Evolutionary conservation across 2,113 vertebrate species (phyloP), one percentile per base, ranked within the genome.

Genomic region (Sus scrofa): DNA sequence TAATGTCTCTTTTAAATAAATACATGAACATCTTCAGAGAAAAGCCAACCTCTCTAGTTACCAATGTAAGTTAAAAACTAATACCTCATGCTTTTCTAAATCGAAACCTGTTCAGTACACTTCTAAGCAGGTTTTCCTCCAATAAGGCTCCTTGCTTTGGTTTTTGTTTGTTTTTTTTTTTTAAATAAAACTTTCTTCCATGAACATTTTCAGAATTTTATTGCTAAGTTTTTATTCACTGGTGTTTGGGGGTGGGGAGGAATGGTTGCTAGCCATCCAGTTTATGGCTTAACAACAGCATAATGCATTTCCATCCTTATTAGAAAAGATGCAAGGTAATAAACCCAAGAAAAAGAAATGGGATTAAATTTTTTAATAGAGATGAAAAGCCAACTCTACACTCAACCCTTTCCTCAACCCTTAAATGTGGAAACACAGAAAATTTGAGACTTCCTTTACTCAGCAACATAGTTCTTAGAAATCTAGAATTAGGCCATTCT

Each of bases 291-390:
- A 34, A 74, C 70, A 70, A 75, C 7, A 44, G 12, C 74, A 77
- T 50, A 70, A 86, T 1, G 6, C 2, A 95, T 18, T 56, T 88
- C 52, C 1, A 83, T 67, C 93, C 74, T 90, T 74, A 73, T 58
- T 56, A 82, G 30, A 86, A 75, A 75, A 92, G 30, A 90, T 26
- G 20, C 8, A 62, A 88, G 68, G 94, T 96, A 92, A 95, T 19
- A 86, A n/a, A 96, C 20, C 71, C 20, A 60, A 20, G 78, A 65
- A 86, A 62, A 54, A 39, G 4, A 78, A 75, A 84, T 90, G 26
- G 11, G 9, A 90, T 62, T 74, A 24, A n/a, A 71, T 82, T 86
- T 89, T 86, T 78, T 77, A 95, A n/a, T 19, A 79, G 65, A 75
- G 67, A 3, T 81, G 32, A 96, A 96, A 94, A 94, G 27, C 6